Evolutionary conservation across 2,113 vertebrate genomes (phyloP), one percentile per base, ranked within the genome.

Genomic region (Lichenostomus cassidix): DNA sequence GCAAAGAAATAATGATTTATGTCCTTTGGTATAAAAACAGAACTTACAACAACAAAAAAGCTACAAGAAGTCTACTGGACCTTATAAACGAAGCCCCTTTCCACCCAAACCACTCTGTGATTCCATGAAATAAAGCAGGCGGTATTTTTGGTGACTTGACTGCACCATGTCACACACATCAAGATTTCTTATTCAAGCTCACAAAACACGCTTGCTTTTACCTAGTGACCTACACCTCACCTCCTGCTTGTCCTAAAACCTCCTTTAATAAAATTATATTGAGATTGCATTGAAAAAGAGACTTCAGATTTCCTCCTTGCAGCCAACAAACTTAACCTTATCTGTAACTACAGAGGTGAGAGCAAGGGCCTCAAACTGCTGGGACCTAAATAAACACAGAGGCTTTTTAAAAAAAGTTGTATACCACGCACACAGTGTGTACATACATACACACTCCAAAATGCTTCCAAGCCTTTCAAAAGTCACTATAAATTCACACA

Each of bases 131-230:
- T 44, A 60, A 76, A 49, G n/a, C 27, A 39, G 35, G 46, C 16
- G 47, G 25, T 12, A 12, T n/a, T 76, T 53, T 2, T 14, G 55
- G 23, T 20, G 44, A 19, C 8, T 17, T 28, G 44, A 18, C 3
- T 67, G 31, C 11, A 39, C 37, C 15, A 13, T 8, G 10, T 16
- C 63, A n/a, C 2, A 3, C 41, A 14, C 15, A 4, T 1, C 2
- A n/a, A 46, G 22, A 50, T 35, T 63, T 20, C 18, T 9, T 1
- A 23, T 4, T 13, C 29, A 29, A 11, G 9, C 12, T 25, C 69
- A 31, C 47, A 15, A 33, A 63, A 59, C 3, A 8, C 0, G 0
- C 27, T 60, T 59, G 31, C 8, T 89, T 68, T 70, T 47, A 42
- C 46, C n/a, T 13, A 11, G 17, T 49, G 75, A 35, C 17, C 12